A percentile compares a stretch with the other conserved stretches of the same genome.
These are phyloP conservation scores for Apotomis turbidana DNA, from an alignment of 2,888 invertebrate genomes.

Conservation along the genomic window DNA sequence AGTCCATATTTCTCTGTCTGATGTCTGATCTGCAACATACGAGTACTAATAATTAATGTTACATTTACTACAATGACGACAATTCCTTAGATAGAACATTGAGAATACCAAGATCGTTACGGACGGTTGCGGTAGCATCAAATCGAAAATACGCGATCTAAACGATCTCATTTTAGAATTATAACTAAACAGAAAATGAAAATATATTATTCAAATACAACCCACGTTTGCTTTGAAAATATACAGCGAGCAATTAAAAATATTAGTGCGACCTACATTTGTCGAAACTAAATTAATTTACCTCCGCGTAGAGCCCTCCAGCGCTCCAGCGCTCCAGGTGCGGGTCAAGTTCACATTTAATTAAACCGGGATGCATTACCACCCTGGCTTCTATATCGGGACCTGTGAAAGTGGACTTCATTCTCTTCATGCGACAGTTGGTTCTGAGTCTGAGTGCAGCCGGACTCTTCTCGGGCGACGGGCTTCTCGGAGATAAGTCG, in stretches of 20 bases:
- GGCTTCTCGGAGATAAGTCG: constrained; percentile 2
- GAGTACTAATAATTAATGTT: too few species aligned
- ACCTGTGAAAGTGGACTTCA: not conserved
- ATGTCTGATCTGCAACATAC: too few species aligned
- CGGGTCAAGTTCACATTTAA: constrained; percentile 31
- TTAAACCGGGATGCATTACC: constrained; percentile 23
- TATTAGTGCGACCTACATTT: constrained; percentile 13
- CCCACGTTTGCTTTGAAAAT: constrained; percentile 4
- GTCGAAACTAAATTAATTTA: constrained; percentile 26
- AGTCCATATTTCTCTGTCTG: too few species aligned
- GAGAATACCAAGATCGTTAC: too few species aligned
- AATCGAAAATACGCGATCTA: too few species aligned
- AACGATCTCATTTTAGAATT: too few species aligned
- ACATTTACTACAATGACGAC: too few species aligned
- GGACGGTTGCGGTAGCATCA: too few species aligned
- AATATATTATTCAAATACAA: constrained; percentile 7
- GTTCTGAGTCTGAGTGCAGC: not conserved
- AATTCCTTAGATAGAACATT: too few species aligned
- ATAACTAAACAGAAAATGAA: not conserved
- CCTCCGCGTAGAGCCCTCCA: not conserved
- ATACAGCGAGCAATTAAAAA: constrained; percentile 31
- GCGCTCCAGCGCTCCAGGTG: not conserved
- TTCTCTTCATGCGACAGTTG: not conserved
- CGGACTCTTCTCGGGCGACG: not conserved
- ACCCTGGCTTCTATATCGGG: not conserved